Conservation (phyloP, 2,888 invertebrate genomes). For the Bellardia pandia region DNA sequence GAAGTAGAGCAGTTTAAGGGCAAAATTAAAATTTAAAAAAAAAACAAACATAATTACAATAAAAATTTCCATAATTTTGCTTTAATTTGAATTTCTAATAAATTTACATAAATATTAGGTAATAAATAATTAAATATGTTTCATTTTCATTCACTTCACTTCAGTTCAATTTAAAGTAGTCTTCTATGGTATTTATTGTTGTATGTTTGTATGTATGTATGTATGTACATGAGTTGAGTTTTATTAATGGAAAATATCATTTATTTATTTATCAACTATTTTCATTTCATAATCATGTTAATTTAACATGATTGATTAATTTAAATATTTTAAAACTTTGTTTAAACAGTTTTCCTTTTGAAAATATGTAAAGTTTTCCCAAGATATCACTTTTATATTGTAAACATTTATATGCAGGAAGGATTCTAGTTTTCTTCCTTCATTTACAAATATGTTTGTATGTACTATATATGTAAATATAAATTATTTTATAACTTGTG, state of each 20-base stretch:
- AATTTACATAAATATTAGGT: slow-evolving; percentile 11
- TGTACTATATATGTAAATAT: neutral
- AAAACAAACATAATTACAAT: slow-evolving; percentile 8
- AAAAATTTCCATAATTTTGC: neutral
- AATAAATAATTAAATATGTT: slow-evolving; percentile 1
- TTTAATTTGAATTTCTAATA: neutral
- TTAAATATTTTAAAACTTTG: slow-evolving; percentile 25
- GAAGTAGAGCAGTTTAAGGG: slow-evolving; percentile 4
- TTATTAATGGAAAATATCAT: slow-evolving; percentile 34
- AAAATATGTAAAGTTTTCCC: slow-evolving; percentile 59
- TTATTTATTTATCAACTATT: neutral
- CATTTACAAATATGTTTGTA: neutral
- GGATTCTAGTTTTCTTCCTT: neutral
- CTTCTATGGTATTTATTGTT: neutral
- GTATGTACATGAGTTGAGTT: slow-evolving; percentile 59
- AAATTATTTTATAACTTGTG: slow-evolving; percentile 27
- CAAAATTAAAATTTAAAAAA: neutral
- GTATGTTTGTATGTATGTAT: too few species aligned
- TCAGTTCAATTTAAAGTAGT: neutral
- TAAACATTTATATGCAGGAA: slow-evolving; percentile 32
- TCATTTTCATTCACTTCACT: neutral
- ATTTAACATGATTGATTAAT: slow-evolving; percentile 67
- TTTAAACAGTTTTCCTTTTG: slow-evolving; percentile 18
- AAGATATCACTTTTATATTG: slow-evolving; percentile 63
- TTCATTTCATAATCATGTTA: slow-evolving; percentile 54